Evolutionary conservation across 2,888 invertebrate genomes (phyloP).

Genomic region (Epinotia nisella): DNA sequence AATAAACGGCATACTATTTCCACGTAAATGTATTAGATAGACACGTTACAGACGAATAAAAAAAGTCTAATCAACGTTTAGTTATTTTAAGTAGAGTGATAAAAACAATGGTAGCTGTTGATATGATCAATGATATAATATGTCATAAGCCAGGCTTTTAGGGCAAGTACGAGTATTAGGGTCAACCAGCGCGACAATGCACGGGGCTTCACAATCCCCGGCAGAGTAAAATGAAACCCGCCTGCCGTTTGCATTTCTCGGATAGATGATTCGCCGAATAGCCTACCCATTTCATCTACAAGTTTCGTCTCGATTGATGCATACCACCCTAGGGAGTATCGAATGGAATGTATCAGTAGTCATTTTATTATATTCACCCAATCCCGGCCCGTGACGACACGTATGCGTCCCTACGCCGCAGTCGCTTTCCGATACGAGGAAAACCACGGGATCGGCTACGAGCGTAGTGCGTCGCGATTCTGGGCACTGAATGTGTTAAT

Average conservation of each 20-base stretch:
- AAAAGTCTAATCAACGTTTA: neutral
- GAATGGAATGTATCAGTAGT: neutral
- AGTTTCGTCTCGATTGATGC: conserved; percentile 1
- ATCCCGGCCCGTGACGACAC: no score
- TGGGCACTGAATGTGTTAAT: no score
- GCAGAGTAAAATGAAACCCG: conserved; percentile 1
- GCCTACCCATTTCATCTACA: neutral
- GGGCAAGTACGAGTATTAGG: conserved; percentile 14
- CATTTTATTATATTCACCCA: no score
- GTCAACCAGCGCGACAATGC: conserved; percentile 7
- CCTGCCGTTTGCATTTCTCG: conserved; percentile 15
- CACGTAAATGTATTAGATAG: no score
- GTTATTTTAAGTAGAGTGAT: neutral
- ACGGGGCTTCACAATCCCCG: conserved; percentile 23
- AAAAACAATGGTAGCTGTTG: neutral
- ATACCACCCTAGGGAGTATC: neutral
- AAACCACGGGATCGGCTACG: no score
- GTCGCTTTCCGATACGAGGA: no score
- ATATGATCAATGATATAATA: no score
- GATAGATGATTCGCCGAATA: conserved; percentile 3
- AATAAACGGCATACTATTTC: no score
- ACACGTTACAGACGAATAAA: no score
- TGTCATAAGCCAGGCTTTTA: conserved; percentile 6
- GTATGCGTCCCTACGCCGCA: no score
- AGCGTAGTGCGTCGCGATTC: no score